These are phyloP conservation scores for Heliconius hermathena DNA, from an alignment of 1,140 invertebrate species.

Conservation along the genomic window DNA sequence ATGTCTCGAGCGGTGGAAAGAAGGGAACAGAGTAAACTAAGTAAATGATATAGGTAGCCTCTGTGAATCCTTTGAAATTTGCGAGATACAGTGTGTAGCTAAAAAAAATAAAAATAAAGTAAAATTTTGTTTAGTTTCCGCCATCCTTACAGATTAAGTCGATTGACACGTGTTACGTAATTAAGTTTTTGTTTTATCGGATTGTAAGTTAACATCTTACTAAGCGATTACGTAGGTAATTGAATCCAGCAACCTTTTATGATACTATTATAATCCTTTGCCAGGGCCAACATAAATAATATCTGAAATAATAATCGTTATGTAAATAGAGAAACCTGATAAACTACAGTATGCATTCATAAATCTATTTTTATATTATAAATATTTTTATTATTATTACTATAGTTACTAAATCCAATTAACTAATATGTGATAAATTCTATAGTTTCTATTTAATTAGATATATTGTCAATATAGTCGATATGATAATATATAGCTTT, in stretches of 20 bases:
- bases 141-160: neutral
- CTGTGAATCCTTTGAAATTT: too few relatives aligned
- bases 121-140: neutral
- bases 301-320: neutral
- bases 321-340: neutral
- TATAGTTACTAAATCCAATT: too few relatives aligned
- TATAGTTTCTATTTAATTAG: too few relatives aligned
- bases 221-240: slow-evolving; percentile 1
- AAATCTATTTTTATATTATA: neutral
- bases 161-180: neutral
- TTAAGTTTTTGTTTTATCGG: slow-evolving; percentile 13
- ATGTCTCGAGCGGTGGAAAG: too few relatives aligned
- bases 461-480: too few relatives aligned
- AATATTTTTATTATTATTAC: too few relatives aligned
- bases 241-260: slow-evolving; percentile 11
- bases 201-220: slow-evolving; percentile 4
- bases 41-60: too few relatives aligned
- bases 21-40: too few relatives aligned
- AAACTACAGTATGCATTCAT: neutral
- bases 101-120: too few relatives aligned
- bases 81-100: too few relatives aligned
- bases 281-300: slow-evolving; percentile 3
- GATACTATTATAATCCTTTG: neutral
- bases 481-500: too few relatives aligned
- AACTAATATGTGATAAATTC: too few relatives aligned